A percentile compares a stretch with the other conserved stretches of the same genome.
Evolutionary conservation across 2,888 invertebrate species (phyloP).

Genomic region (Pasiphila rectangulata): DNA sequence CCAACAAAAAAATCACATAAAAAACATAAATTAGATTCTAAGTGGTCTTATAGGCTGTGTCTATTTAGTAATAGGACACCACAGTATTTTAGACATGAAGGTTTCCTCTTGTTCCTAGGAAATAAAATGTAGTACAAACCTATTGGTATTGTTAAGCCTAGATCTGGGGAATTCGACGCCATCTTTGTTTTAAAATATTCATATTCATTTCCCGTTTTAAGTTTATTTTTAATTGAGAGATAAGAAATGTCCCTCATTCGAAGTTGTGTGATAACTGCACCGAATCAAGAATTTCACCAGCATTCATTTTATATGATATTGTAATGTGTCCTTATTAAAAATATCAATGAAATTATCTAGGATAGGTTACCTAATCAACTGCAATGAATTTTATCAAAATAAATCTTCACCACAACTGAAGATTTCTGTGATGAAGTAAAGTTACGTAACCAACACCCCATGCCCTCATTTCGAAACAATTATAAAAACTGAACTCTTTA

Average conservation of each 20-base stretch:
- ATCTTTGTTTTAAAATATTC: constrained; percentile 8
- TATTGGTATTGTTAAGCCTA: neutral
- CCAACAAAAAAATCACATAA: neutral
- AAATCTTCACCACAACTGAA: neutral
- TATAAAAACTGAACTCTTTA: neutral
- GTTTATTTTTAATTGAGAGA: constrained; percentile 16
- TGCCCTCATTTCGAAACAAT: constrained; percentile 1
- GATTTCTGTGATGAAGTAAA: constrained; percentile 17
- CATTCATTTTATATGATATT: neutral
- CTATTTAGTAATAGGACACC: no score
- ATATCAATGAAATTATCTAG: neutral
- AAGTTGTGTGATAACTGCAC: neutral
- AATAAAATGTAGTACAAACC: neutral
- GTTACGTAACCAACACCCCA: constrained; percentile 24
- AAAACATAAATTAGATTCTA: neutral
- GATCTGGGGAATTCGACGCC: neutral
- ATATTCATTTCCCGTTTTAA: constrained; percentile 8
- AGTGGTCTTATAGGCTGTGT: no score
- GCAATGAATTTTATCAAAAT: no score
- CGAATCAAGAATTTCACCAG: neutral
- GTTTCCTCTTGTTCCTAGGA: no score
- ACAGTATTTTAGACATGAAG: no score
- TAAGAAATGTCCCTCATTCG: constrained; percentile 13
- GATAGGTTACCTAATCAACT: neutral
- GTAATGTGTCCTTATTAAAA: neutral